Evolutionary conservation across 1,140 invertebrate species (phyloP).

Genomic region (Aphis craccivora): DNA sequence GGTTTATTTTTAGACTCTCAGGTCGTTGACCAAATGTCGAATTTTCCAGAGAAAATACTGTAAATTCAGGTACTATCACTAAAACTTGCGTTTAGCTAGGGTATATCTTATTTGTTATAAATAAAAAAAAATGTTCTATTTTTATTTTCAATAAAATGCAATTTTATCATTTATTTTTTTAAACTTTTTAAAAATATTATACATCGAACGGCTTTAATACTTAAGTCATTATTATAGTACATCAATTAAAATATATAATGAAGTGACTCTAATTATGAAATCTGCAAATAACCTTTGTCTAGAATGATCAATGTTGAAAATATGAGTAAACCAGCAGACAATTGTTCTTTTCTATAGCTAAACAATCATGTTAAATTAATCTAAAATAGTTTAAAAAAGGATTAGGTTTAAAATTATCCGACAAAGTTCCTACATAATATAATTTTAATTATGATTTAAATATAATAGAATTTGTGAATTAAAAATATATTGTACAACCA

Average conservation of each 20-base stretch:
- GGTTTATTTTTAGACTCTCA: not conserved
- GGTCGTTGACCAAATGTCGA: not conserved
- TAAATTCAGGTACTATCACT: not conserved
- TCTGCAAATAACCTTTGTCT: not conserved
- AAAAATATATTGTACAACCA: too few relatives aligned
- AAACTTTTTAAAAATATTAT: not conserved
- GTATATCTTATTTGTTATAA: not conserved
- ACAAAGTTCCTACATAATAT: too few relatives aligned
- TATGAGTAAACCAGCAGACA: too few relatives aligned
- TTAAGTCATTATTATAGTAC: too few relatives aligned
- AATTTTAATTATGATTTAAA: too few relatives aligned
- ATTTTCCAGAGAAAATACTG: not conserved
- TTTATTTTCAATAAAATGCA: not conserved
- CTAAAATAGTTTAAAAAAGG: too few relatives aligned
- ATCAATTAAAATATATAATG: not conserved
- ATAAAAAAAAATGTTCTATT: not conserved
- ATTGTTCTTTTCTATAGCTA: too few relatives aligned
- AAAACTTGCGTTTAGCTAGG: not conserved
- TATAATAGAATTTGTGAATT: too few relatives aligned
- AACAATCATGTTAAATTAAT: too few relatives aligned
- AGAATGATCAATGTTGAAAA: not conserved
- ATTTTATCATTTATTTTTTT: not conserved
- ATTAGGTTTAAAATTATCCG: too few relatives aligned
- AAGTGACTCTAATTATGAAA: not conserved
- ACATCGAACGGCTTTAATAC: too few relatives aligned